These are phyloP conservation scores for Gymnogyps californianus DNA, from an alignment of 2,113 vertebrate genomes.

Conservation along the genomic window DNA sequence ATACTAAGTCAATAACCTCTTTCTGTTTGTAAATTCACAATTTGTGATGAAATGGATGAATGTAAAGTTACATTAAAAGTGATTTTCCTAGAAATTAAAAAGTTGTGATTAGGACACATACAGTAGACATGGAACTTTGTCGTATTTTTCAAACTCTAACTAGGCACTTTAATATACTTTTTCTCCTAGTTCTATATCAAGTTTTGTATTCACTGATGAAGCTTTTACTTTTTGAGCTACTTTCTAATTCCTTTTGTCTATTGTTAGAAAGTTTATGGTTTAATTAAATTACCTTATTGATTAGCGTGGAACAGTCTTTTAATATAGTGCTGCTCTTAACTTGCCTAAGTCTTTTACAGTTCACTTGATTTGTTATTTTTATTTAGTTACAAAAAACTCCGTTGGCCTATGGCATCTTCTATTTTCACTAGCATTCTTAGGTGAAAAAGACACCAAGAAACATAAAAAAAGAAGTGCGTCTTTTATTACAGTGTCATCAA, in stretches of 20 bases:
- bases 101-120: not conserved
- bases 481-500: not conserved
- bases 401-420: not conserved
- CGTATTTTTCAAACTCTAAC: not conserved
- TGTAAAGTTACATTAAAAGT: not conserved
- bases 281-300: not conserved
- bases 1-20: not conserved
- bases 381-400: not conserved
- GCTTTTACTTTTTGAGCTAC: not conserved
- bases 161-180: not conserved
- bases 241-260: not conserved
- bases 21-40: not conserved
- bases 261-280: not conserved
- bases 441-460: not conserved
- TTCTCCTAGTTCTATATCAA: not conserved
- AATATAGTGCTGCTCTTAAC: not conserved
- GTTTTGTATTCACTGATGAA: not conserved
- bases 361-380: not conserved
- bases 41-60: not conserved
- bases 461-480: accelerated
- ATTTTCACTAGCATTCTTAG: not conserved
- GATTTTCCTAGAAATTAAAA: not conserved
- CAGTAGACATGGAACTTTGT: not conserved
- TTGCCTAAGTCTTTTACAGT: not conserved
- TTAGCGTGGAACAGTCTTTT: not conserved